These are phyloP conservation scores for Premnoplex brunnescens DNA, from an alignment of 2,797 vertebrate species.

Conservation along the genomic window DNA sequence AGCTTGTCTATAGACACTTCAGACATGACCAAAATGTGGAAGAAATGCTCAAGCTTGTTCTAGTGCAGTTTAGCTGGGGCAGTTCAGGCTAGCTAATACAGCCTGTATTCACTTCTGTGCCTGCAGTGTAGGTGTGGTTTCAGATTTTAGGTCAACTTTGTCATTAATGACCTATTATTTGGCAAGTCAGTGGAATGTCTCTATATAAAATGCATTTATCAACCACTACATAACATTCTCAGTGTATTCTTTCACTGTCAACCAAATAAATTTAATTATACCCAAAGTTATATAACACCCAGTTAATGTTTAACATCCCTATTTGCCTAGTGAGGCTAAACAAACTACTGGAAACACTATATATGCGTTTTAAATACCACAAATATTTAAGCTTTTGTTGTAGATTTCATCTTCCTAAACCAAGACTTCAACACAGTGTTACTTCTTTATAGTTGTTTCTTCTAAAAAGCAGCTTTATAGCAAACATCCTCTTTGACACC, in stretches of 20 bases:
- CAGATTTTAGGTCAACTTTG: background rate
- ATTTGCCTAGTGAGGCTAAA: background rate
- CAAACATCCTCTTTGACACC: background rate
- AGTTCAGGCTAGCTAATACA: background rate
- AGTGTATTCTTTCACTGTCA: background rate
- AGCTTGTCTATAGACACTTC: background rate
- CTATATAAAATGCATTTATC: background rate
- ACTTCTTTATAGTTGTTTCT: background rate
- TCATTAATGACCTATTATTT: background rate
- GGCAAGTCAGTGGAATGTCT: background rate
- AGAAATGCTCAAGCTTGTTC: background rate
- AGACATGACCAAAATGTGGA: background rate
- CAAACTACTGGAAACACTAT: background rate
- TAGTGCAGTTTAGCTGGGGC: background rate
- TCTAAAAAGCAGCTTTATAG: background rate
- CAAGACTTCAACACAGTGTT: background rate
- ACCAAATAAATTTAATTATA: background rate
- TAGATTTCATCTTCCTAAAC: too few species aligned
- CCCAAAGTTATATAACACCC: background rate
- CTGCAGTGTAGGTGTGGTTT: background rate
- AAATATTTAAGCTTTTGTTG: background rate
- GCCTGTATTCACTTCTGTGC: background rate
- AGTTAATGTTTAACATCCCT: background rate
- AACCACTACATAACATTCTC: background rate
- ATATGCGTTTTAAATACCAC: background rate